phyloP scores from a whole-genome alignment of 2,888 invertebrate genomes.

The Aporophyla lueneburgensis region DNA sequence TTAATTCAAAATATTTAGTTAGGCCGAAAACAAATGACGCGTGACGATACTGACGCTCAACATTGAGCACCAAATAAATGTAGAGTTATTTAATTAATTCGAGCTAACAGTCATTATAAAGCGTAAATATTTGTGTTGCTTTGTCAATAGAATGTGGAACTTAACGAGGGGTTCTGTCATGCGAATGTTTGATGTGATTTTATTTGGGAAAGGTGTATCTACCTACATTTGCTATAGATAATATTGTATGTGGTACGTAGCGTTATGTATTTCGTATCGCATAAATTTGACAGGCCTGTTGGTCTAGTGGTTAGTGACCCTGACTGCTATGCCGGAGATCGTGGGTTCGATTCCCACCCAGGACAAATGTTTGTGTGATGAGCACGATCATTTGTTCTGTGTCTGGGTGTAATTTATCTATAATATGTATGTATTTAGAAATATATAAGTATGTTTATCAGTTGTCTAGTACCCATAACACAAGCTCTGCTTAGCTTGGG shows the following conservation, averaged over 20 bases:
- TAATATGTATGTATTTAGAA: too few species aligned
- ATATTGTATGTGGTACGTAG: background rate
- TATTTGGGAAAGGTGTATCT: conserved; percentile 1
- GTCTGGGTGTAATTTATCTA: too few species aligned
- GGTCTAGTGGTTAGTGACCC: too few species aligned
- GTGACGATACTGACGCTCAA: background rate
- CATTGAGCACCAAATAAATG: conserved; percentile 16
- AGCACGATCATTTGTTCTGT: too few species aligned
- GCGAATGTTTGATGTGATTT: conserved; percentile 30
- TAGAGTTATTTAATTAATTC: conserved; percentile 41
- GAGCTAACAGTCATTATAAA: conserved; percentile 20
- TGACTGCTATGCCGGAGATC: too few species aligned
- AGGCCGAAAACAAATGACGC: conserved; percentile 12
- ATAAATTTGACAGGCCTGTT: too few species aligned
- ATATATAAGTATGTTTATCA: too few species aligned
- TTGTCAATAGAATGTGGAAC: background rate
- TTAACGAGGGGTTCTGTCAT: background rate
- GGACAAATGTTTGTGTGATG: too few species aligned
- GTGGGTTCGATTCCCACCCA: too few species aligned
- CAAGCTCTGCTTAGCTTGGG: too few species aligned
- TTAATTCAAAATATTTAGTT: background rate
- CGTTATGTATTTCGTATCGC: too few species aligned
- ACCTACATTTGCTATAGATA: background rate
- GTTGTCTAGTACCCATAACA: too few species aligned
- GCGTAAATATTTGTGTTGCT: conserved; percentile 34